Base-by-base conservation (phyloP, 2,888 invertebrate species). In the Clanis bilineata region DNA sequence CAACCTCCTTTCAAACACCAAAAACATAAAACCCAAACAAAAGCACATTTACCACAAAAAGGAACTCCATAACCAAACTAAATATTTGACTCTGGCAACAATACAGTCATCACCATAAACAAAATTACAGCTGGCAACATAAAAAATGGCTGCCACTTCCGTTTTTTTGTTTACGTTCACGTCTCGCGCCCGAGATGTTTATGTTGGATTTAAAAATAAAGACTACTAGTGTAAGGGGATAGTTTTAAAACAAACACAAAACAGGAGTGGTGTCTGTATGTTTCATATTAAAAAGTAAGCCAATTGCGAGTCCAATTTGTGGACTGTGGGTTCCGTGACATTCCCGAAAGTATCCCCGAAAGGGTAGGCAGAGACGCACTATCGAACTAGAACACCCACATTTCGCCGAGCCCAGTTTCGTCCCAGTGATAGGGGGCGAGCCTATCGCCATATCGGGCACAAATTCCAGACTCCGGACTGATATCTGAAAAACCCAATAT, bases 91-190 rank as follows among this genome's bases (percentile, higher is more conserved):
- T 51, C 51, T 51, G 51, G 51, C 32, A 51, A 51, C 32, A 51
- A 51, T 51, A 51, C 18, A 51, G 32, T 32, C 18, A 28, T 28
- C 10, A 32, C 32, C 32, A 51, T 51, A 51, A 51, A 51, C 51
- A 60, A 58, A n/a, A 57, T 60, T 62, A 44, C 54, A 58, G 44
- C 58, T 41, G 57, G 60, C 59, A 63, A 56, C 56, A 62, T 66
- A 66, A 63, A 75, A 69, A 57, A 76, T 74, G 74, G 73, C 70
- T 36, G 58, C 58, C 15, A 66, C 71, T 69, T 74, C 72, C 70
- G 70, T 70, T 71, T 60, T 64, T 72, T 51, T 80, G 80, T 81
- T 81, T 80, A 80, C 71, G 75, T 57, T 51, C 10, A 15, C 28
- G 51, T 18, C 56, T 57, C 58, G 43, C 54, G 36, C 45, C 39